Base-by-base conservation (phyloP, 2,888 invertebrate genomes). In the Brachynemurus nebulosus region DNA sequence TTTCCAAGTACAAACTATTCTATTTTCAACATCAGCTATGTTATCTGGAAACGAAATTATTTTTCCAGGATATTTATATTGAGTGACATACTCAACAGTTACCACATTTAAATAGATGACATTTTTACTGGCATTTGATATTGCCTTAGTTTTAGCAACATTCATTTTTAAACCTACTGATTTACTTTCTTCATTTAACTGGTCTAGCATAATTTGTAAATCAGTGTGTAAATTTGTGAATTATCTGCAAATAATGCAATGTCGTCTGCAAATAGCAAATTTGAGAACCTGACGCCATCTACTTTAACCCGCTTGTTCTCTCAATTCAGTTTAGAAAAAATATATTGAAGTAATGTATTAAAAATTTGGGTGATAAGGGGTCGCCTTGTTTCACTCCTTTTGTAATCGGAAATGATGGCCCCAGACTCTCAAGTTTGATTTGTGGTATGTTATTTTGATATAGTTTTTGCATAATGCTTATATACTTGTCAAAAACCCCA, bases 191-290 rank as follows among this genome's bases (percentile, higher is more conserved):
- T n/a, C 12, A 19, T 27, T 18, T 34, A 42, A 14, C 12, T 4
- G 12, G 18, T 42, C 14, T 19, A 34, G n/a, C 14, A 40, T 14
- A 6, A 16, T 5, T 40, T 40, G 34, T 18, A 42, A 2, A 16
- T 42, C 34, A n/a, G n/a, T 19, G 5, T n/a, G n/a, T n/a, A n/a
- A n/a, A n/a, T n/a, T n/a, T n/a, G n/a, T n/a, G 19, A n/a, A 34
- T 30, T 5, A 4, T 42, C 14, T 19, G 42, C 8, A 16, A 34
- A 12, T 34, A 42, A 11, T 12, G 20, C 42, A 4, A 42, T 34
- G 20, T 42, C 42, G 14, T 34, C 42, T 42, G 34, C 42, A 12
- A 42, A 42, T n/a, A 33, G 34, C 18, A 42, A 34, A 14, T 42
- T 19, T 14, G 9, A 19, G 14, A 42, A 6, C 23, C 23, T 23